These are phyloP conservation scores for Chaunax sp. DNA, from an alignment of 2,797 vertebrate species.

Conservation along the genomic window DNA sequence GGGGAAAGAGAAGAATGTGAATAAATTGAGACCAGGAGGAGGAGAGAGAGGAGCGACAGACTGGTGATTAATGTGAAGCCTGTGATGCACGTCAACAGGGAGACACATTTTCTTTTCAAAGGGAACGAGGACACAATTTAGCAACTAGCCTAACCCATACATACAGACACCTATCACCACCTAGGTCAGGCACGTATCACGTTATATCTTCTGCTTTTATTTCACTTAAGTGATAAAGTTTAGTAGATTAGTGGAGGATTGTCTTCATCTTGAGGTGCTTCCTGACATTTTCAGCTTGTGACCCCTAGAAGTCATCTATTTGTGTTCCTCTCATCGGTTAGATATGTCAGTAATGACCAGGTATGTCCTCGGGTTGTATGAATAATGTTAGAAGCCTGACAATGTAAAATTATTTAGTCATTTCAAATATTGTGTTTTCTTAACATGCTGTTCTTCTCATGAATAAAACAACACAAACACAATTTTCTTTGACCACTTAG, in stretches of 20 bases:
- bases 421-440: not conserved
- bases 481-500: not conserved
- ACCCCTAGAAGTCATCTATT: not conserved
- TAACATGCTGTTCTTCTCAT: not conserved
- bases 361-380: not conserved
- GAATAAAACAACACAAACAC: not conserved
- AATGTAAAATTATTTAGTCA: not conserved
- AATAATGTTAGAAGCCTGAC: not conserved
- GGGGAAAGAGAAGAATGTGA: constrained; percentile 82
- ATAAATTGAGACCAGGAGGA: constrained; percentile 83
- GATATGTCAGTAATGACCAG: not conserved
- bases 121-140: constrained; percentile 31
- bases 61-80: constrained; percentile 87
- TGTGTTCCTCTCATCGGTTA: not conserved
- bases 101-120: constrained; percentile 67
- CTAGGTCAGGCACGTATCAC: not conserved
- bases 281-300: not conserved
- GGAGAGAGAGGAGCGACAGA: constrained; percentile 81
- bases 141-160: constrained; percentile 7
- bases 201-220: not conserved
- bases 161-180: no score
- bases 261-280: no score
- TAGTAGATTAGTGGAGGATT: no score
- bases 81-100: constrained; percentile 80
- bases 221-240: no score